A percentile compares a stretch with the other conserved stretches of the same genome.
Evolutionary conservation across 1,140 invertebrate genomes (phyloP).

Genomic region (Ostrea edulis): DNA sequence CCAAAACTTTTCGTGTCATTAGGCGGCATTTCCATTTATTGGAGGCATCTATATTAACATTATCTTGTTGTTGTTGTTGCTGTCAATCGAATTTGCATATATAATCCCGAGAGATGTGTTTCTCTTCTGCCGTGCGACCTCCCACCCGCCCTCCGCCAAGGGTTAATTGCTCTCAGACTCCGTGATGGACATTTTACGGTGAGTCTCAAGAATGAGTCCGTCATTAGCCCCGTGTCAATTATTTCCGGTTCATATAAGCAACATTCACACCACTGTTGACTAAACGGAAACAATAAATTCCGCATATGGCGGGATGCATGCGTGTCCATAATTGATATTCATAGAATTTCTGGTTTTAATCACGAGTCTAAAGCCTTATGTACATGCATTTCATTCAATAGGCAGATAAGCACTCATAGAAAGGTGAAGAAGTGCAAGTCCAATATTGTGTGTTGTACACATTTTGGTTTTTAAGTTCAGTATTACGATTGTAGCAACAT

Average conservation of each 20-base stretch:
- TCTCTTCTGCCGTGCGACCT: constrained; percentile 1
- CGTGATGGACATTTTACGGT: constrained; percentile 26
- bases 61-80: not conserved
- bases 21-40: constrained; percentile 21
- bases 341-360: constrained; percentile 35
- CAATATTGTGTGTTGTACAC: too few relatives aligned
- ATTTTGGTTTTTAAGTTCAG: too few relatives aligned
- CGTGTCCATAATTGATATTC: constrained; percentile 5
- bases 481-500: too few relatives aligned
- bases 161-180: constrained; percentile 8
- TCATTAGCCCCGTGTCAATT: constrained; percentile 11
- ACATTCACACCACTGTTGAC: not conserved
- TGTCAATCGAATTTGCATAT: not conserved
- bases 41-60: constrained; percentile 10
- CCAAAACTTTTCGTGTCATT: not conserved
- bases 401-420: not conserved
- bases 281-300: constrained; percentile 27
- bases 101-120: constrained; percentile 30
- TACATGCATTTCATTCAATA: not conserved
- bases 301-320: constrained; percentile 4
- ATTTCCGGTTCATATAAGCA: constrained; percentile 36
- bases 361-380: not conserved
- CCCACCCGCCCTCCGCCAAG: not conserved
- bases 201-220: constrained; percentile 7
- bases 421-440: too few relatives aligned